Conservation (phyloP, 2,888 invertebrate species). For the Troglohyphantes excavatus region DNA sequence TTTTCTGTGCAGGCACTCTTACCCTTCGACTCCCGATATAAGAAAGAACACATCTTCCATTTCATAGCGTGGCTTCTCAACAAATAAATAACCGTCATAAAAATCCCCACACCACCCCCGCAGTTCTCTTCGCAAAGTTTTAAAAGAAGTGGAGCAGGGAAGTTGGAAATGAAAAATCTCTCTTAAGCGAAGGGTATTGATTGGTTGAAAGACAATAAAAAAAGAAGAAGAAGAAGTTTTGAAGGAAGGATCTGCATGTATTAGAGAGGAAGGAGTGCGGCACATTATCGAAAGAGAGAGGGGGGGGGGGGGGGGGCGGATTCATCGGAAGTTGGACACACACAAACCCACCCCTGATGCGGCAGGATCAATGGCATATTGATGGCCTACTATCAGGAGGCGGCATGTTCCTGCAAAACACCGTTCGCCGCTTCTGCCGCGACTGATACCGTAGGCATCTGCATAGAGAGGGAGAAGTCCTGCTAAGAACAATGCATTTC, state of each 20-base stretch:
- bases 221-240: constrained; percentile 3
- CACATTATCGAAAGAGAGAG: too few relatives aligned
- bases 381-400: constrained; percentile 77
- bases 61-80: too few relatives aligned
- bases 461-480: constrained; percentile 44
- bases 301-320: constrained; percentile 4
- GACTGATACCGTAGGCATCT: constrained; percentile 58
- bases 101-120: too few relatives aligned
- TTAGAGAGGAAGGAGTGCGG: constrained; percentile 47
- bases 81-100: too few relatives aligned
- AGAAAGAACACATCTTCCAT: too few relatives aligned
- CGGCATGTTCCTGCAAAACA: constrained; percentile 53
- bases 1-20: too few relatives aligned
- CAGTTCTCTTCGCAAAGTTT: too few relatives aligned
- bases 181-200: constrained; percentile 36
- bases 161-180: constrained; percentile 8
- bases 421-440: constrained; percentile 41
- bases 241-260: constrained; percentile 52
- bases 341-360: constrained; percentile 56
- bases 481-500: neutral
- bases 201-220: constrained; percentile 9
- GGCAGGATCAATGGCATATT: constrained; percentile 77
- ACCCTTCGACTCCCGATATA: too few relatives aligned
- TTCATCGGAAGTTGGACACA: constrained; percentile 70
- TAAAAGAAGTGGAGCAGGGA: neutral